Evolutionary conservation across 1,140 invertebrate species (phyloP).

Genomic region (Cryptotermes secundus): DNA sequence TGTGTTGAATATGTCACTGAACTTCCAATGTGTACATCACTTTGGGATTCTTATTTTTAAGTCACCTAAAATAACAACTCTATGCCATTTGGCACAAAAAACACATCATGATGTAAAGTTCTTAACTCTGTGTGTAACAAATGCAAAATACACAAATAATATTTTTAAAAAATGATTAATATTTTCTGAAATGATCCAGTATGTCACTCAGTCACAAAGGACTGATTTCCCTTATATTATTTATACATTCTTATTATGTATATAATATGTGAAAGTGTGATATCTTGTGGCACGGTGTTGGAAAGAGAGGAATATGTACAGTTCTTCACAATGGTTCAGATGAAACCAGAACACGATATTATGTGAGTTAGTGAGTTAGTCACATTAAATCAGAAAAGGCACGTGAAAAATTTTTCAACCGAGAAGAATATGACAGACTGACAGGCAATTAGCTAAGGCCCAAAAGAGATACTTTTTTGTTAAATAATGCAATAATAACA

Average conservation of each 20-base stretch:
- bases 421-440: slow-evolving; percentile 5
- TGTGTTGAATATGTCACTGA: too few species aligned
- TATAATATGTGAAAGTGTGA: slow-evolving; percentile 1
- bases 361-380: slow-evolving; percentile 14
- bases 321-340: slow-evolving; percentile 17
- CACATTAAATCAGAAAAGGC: slow-evolving; percentile 16
- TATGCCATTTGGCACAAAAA: too few species aligned
- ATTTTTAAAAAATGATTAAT: background rate
- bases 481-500: background rate
- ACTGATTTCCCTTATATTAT: background rate
- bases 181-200: background rate
- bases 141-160: background rate
- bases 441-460: background rate
- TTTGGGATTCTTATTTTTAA: too few species aligned
- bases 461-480: background rate
- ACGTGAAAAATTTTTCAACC: background rate
- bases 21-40: too few species aligned
- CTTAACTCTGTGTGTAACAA: too few species aligned
- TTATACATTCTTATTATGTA: background rate
- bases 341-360: background rate
- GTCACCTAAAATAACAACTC: too few species aligned
- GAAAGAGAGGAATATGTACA: slow-evolving; percentile 12
- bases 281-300: background rate
- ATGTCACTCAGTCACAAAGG: background rate
- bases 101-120: too few species aligned